phyloP scores from a whole-genome alignment of 2,113 vertebrate species.

The Pangasianodon hypophthalmus region DNA sequence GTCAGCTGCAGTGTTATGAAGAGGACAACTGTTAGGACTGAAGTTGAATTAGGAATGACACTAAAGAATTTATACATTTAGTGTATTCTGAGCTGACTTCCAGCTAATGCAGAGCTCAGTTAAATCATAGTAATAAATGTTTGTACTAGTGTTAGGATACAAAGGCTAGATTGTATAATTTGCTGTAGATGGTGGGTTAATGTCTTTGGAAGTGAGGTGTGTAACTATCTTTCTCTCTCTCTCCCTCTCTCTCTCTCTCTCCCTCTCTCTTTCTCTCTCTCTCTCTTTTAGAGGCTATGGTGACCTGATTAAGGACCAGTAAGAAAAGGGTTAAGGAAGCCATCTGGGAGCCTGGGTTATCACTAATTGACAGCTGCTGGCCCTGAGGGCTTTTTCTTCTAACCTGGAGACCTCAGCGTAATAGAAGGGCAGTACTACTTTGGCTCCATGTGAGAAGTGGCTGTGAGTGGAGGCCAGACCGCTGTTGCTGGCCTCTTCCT shows the following conservation, averaged over 20 bases:
- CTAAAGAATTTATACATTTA: neutral
- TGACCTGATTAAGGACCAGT: constrained; percentile 80
- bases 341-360: constrained; percentile 82
- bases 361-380: constrained; percentile 99
- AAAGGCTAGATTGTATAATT: neutral
- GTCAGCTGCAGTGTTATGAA: constrained; percentile 63
- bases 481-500: constrained; percentile 75
- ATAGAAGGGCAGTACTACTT: constrained; percentile 89
- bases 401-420: constrained; percentile 88
- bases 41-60: neutral
- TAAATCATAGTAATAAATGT: neutral
- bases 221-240: too few relatives aligned
- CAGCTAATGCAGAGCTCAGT: neutral
- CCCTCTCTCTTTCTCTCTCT: constrained; percentile 3
- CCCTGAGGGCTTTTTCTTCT: constrained; percentile 92
- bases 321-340: constrained; percentile 74
- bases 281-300: constrained; percentile 78
- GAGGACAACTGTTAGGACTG: constrained; percentile 59
- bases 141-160: neutral
- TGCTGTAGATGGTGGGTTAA: neutral
- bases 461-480: constrained; percentile 65
- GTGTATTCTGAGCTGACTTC: neutral
- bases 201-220: neutral
- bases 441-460: constrained; percentile 77
- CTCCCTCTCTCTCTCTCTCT: constrained; percentile 46